Conservation (phyloP, 2,888 invertebrate genomes). For the Melangyna quadrimaculata region DNA sequence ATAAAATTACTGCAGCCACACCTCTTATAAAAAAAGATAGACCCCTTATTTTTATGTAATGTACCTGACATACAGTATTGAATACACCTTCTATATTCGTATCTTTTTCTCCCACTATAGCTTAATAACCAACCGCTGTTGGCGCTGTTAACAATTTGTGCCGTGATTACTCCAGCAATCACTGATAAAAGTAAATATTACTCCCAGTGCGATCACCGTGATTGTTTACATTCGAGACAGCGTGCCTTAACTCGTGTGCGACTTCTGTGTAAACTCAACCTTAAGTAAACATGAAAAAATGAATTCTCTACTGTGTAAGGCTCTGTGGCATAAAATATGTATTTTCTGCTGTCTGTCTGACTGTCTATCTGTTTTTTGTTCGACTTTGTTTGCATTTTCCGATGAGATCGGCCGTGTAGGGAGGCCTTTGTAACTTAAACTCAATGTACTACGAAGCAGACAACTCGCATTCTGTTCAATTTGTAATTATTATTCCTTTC, state of each 20-base stretch:
- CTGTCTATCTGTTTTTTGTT: not conserved
- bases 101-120: not conserved
- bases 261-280: slow-evolving; percentile 52
- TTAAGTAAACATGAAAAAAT: slow-evolving; percentile 40
- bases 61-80: not conserved
- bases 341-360: not conserved
- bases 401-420: not conserved
- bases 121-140: no score
- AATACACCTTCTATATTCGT: not conserved
- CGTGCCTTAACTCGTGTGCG: slow-evolving; percentile 38
- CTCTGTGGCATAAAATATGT: not conserved
- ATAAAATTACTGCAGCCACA: no score
- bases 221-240: slow-evolving; percentile 39
- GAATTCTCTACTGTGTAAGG: slow-evolving; percentile 1
- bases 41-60: no score
- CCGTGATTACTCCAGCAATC: slow-evolving; percentile 10
- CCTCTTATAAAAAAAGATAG: no score
- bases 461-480: slow-evolving; percentile 17
- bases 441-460: not conserved
- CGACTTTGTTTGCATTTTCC: not conserved
- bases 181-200: slow-evolving; percentile 26
- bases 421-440: not conserved
- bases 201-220: slow-evolving; percentile 5
- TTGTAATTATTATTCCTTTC: slow-evolving; percentile 49
- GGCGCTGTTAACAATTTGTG: not conserved